Evolutionary conservation across 2,113 vertebrate species (phyloP), one percentile per base, ranked within the genome.

Genomic region (Poicephalus meyeri): DNA sequence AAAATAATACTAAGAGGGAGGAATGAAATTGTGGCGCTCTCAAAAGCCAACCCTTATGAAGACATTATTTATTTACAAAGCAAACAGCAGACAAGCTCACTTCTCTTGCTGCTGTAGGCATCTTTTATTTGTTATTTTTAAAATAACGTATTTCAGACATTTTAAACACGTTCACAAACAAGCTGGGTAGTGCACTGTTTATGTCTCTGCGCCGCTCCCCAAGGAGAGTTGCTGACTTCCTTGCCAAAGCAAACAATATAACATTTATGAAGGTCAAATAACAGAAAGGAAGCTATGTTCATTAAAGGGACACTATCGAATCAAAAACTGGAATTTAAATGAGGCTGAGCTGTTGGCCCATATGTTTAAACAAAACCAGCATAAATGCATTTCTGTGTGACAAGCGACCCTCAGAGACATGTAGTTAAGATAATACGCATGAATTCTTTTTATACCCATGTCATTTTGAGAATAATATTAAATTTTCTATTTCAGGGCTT

Each of bases 181-280:
- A 73, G 77, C 65, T 60, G 94, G 86, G 41, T 41, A 91, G 39
- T 16, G 28, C 77, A 52, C 66, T 95, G 96, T 90, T 97, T 91
- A 80, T 87, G 76, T 72, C 65, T 82, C 88, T 74, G 53, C 20
- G 77, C 53, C 71, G 88, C 86, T 94, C 86, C 92, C 94, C 88
- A 96, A 88, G 93, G 80, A 93, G 52, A 89, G 78, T 1, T 87
- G 73, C 82, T 28, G 70, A 78, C 73, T 96, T 92, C 94, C 88
- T 77, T 80, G 94, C 88, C 90, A 96, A 97, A 93, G 66, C 86
- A 96, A 97, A 96, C 96, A 96, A 93, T 69, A 26, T 64, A 91
- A 76, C 77, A 66, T 93, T 95, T 89, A 89, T 35, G 86, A 95
- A 94, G 93, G 86, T 83, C 71, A 94, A 86, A 77, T 55, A 80